A percentile compares a stretch with the other conserved stretches of the same genome.
phyloP scores from a whole-genome alignment of 2,888 invertebrate genomes.

The Spodoptera picta region DNA sequence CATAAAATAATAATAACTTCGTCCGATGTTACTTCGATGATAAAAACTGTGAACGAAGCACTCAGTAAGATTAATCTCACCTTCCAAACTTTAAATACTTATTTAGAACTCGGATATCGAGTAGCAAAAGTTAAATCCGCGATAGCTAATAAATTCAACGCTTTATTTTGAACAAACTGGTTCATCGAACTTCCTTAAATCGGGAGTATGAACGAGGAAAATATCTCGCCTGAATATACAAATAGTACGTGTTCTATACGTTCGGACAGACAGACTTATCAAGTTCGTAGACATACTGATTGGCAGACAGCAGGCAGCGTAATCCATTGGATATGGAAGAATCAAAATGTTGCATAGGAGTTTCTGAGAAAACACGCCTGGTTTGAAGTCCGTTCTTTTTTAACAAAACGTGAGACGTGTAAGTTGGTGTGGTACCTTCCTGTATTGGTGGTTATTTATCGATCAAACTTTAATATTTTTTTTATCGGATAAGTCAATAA shows the following conservation, averaged over 20 bases:
- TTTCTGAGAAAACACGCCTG: too few species aligned
- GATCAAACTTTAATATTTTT: too few species aligned
- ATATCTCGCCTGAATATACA: constrained; percentile 7
- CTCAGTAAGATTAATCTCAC: constrained; percentile 22
- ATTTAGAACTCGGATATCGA: constrained; percentile 30
- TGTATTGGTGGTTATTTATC: too few species aligned
- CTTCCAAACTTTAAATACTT: constrained; percentile 33
- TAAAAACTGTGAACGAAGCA: neutral
- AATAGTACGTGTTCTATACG: too few species aligned
- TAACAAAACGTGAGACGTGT: too few species aligned
- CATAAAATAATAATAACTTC: neutral
- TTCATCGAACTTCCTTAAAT: constrained; percentile 21
- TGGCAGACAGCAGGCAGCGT: too few species aligned
- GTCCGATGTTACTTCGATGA: neutral
- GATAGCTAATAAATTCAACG: constrained; percentile 41
- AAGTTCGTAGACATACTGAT: too few species aligned
- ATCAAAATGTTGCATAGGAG: too few species aligned
- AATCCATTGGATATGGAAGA: too few species aligned
- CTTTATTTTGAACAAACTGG: constrained; percentile 41
- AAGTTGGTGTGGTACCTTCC: too few species aligned
- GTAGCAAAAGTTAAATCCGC: constrained; percentile 34
- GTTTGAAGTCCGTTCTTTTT: too few species aligned
- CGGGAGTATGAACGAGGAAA: constrained; percentile 18
- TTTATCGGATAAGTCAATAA: neutral
- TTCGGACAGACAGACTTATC: too few species aligned